These are phyloP conservation scores for Brachynemurus nebulosus DNA, from an alignment of 2,888 invertebrate species.

Conservation along the genomic window DNA sequence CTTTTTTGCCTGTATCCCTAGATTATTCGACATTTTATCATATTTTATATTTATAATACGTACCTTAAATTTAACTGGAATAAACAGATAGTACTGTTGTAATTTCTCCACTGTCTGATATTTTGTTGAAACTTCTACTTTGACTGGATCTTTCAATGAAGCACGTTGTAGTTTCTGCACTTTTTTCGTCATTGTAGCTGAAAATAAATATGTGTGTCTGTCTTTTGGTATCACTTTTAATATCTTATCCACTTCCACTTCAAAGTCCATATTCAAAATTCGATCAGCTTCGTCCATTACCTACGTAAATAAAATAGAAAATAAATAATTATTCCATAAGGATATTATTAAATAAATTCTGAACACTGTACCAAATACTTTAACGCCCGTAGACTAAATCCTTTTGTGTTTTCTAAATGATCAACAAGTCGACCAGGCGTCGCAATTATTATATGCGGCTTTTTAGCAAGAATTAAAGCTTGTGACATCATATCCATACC, in stretches of 20 bases:
- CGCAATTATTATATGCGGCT: slow-evolving; percentile 93
- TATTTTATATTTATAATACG: neutral
- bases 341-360: too few relatives aligned
- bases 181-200: slow-evolving; percentile 98
- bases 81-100: slow-evolving; percentile 86
- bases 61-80: slow-evolving; percentile 92
- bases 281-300: slow-evolving; percentile 99
- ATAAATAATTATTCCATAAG: too few relatives aligned
- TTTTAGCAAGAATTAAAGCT: slow-evolving; percentile 77
- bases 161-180: slow-evolving; percentile 93
- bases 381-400: slow-evolving; percentile 78
- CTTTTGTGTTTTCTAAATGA: slow-evolving; percentile 96
- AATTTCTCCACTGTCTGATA: slow-evolving; percentile 97
- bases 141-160: slow-evolving; percentile 84
- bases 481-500: slow-evolving; percentile 99
- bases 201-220: slow-evolving; percentile 84
- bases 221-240: slow-evolving; percentile 83
- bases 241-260: slow-evolving; percentile 94
- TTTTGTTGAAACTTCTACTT: slow-evolving; percentile 90
- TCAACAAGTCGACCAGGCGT: slow-evolving; percentile 93
- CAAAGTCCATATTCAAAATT: slow-evolving; percentile 98
- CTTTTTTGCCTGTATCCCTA: too few relatives aligned
- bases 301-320: slow-evolving; percentile 29
- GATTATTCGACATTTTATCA: neutral
- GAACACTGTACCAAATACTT: slow-evolving; percentile 82